These are phyloP conservation scores for Alcis repandata DNA, from an alignment of 2,888 invertebrate species.

Conservation along the genomic window DNA sequence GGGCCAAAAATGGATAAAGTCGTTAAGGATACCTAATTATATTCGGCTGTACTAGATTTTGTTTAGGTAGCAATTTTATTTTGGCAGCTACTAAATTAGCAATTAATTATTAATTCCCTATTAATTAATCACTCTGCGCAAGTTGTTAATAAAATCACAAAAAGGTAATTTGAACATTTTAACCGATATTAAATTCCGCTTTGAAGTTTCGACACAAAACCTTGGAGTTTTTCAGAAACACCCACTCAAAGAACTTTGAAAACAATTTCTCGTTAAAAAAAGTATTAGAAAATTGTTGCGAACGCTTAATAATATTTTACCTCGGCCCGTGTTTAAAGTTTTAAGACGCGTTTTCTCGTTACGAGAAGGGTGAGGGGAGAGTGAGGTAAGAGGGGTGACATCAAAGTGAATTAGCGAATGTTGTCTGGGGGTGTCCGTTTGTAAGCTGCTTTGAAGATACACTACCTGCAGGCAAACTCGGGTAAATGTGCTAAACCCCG, in stretches of 20 bases:
- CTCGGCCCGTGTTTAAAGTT: slow-evolving; percentile 76
- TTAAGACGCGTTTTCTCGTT: slow-evolving; percentile 83
- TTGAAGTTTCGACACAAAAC: slow-evolving; percentile 49
- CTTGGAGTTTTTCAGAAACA: slow-evolving; percentile 52
- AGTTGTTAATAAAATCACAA: slow-evolving; percentile 14
- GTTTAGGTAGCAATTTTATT: neutral
- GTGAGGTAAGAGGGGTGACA: slow-evolving; percentile 72
- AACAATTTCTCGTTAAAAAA: slow-evolving; percentile 74
- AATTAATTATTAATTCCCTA: neutral
- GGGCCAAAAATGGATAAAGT: neutral
- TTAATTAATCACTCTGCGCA: neutral
- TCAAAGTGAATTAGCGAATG: slow-evolving; percentile 86
- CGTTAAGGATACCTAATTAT: too few relatives aligned
- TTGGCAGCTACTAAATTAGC: neutral
- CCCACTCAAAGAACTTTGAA: slow-evolving; percentile 61
- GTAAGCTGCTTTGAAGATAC: slow-evolving; percentile 84
- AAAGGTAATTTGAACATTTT: slow-evolving; percentile 35
- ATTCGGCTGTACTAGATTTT: too few relatives aligned
- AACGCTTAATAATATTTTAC: slow-evolving; percentile 77
- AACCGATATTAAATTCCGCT: slow-evolving; percentile 48
- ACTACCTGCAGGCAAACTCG: slow-evolving; percentile 75
- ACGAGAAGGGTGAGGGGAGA: slow-evolving; percentile 56
- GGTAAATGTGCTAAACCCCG: slow-evolving; percentile 72
- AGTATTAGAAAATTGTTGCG: slow-evolving; percentile 73
- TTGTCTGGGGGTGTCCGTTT: slow-evolving; percentile 85